Evolutionary conservation across 2,888 invertebrate species (phyloP).

Genomic region (Cabera pusaria): DNA sequence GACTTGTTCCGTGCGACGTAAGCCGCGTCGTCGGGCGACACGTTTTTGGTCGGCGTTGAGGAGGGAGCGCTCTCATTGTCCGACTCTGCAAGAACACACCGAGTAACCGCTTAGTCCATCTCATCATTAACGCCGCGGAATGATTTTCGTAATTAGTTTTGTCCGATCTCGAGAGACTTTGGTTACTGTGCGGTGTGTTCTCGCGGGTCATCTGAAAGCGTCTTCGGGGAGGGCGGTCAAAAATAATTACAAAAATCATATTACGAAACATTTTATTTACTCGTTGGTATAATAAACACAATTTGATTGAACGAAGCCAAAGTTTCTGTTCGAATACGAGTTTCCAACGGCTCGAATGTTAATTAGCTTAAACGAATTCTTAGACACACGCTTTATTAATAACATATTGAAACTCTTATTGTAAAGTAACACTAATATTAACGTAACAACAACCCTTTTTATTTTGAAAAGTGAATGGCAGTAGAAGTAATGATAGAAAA

Average conservation of each 20-base stretch:
- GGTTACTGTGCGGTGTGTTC: conserved; percentile 67
- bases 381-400: conserved; percentile 69
- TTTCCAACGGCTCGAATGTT: conserved; percentile 67
- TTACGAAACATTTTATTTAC: conserved; percentile 81
- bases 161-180: conserved; percentile 52
- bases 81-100: conserved; percentile 90
- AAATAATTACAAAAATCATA: conserved; percentile 83
- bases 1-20: conserved; percentile 80
- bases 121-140: conserved; percentile 37
- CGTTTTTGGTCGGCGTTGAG: conserved; percentile 78
- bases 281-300: conserved; percentile 80
- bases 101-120: conserved; percentile 58
- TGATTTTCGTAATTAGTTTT: conserved; percentile 82
- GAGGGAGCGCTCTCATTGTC: conserved; percentile 89
- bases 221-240: conserved; percentile 67
- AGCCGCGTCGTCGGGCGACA: conserved; percentile 50
- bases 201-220: conserved; percentile 67
- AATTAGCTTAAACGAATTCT: conserved; percentile 71
- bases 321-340: conserved; percentile 64
- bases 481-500: conserved; percentile 18
- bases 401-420: conserved; percentile 72
- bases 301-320: conserved; percentile 79
- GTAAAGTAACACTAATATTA: conserved; percentile 71
- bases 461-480: conserved; percentile 58
- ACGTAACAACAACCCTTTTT: conserved; percentile 76